Evolutionary conservation across 1,140 invertebrate genomes (phyloP).

Genomic region (Drosophila ironensis): DNA sequence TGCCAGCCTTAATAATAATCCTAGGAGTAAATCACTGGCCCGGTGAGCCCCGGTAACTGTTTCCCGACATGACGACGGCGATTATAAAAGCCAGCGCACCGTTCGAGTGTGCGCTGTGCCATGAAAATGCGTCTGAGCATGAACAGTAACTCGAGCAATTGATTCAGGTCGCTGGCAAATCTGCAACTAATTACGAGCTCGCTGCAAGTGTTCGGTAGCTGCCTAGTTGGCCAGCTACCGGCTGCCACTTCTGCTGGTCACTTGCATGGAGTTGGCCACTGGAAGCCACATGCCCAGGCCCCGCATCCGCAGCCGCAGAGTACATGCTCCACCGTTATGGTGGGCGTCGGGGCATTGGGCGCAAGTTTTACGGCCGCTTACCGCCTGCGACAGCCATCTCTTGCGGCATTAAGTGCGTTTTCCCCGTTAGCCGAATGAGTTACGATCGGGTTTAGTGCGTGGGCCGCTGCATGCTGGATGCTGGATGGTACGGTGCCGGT

Average conservation of each 20-base stretch:
- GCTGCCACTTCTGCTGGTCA: constrained; percentile 18
- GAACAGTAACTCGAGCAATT: constrained; percentile 59
- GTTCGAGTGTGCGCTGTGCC: constrained; percentile 18
- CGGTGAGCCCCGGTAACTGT: not conserved
- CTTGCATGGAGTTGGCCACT: constrained; percentile 7
- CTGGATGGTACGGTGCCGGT: too few species aligned
- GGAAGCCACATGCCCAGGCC: not conserved
- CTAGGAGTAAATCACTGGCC: not conserved
- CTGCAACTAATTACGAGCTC: constrained; percentile 56
- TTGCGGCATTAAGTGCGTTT: constrained; percentile 28
- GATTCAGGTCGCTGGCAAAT: constrained; percentile 63
- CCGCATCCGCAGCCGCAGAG: not conserved
- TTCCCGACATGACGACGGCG: constrained; percentile 4
- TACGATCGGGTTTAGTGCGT: constrained; percentile 13
- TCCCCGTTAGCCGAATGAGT: constrained; percentile 31
- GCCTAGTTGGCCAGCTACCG: constrained; percentile 6
- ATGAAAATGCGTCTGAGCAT: constrained; percentile 53
- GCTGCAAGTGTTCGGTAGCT: constrained; percentile 30
- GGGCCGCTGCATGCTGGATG: too few species aligned
- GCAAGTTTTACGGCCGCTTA: constrained; percentile 32
- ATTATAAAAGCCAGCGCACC: constrained; percentile 36
- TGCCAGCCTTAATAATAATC: not conserved
- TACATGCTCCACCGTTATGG: constrained; percentile 23
- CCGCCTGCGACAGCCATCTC: constrained; percentile 31
- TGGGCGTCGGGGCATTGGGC: constrained; percentile 33